Conservation (phyloP, 2,797 vertebrate genomes). For the Poecilia picta region DNA sequence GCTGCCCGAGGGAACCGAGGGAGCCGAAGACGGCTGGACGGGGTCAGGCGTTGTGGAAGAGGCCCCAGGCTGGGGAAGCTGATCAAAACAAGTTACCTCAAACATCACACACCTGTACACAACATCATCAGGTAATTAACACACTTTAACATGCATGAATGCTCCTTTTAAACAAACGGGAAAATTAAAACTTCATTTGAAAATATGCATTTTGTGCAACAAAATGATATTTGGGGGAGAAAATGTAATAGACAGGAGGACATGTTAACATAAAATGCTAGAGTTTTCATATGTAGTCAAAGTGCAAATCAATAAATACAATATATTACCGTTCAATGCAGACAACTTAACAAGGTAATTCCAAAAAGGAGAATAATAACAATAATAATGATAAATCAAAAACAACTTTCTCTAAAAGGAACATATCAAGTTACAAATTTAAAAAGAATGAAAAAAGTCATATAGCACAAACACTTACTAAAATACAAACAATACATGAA, state of each 20-base stretch:
- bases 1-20: slow-evolving; percentile 4
- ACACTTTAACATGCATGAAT: not conserved
- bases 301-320: no score
- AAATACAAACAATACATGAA: no score
- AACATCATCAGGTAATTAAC: not conserved
- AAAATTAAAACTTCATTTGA: not conserved
- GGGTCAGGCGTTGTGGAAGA: slow-evolving; percentile 30
- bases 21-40: not conserved
- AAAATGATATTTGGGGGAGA: not conserved
- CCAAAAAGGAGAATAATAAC: no score
- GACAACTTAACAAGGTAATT: no score
- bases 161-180: not conserved
- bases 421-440: no score
- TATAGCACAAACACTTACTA: no score
- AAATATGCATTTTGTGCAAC: not conserved
- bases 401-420: no score
- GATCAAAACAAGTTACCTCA: slow-evolving; percentile 25
- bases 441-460: no score
- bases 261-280: not conserved
- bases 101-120: slow-evolving; percentile 17
- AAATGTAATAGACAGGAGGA: not conserved
- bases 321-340: no score
- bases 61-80: slow-evolving; percentile 25
- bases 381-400: no score
- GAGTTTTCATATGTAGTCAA: no score